Evolutionary conservation across 92 coral and sea anemone species (phyloP).

Genomic region (Umimayanthus kanabou): DNA sequence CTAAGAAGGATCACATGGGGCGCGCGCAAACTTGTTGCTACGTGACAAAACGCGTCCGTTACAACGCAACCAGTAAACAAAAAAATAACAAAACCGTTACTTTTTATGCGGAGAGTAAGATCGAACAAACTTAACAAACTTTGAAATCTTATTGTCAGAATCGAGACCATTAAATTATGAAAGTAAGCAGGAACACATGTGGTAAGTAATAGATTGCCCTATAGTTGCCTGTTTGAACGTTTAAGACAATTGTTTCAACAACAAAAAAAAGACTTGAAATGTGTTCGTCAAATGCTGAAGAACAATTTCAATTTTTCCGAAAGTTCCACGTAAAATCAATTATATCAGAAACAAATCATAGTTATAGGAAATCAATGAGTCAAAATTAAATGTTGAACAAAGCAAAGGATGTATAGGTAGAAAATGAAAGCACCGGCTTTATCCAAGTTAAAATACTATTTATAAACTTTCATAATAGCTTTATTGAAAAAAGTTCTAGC

Average conservation of each 20-base stretch:
- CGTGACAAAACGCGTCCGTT: slow-evolving; percentile 18
- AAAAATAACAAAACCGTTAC: not conserved
- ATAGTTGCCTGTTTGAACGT: not conserved
- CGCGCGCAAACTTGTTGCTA: slow-evolving; percentile 3
- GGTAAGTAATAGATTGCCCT: not conserved
- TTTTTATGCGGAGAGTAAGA: not conserved
- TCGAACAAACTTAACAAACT: not conserved
- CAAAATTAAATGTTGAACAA: not conserved
- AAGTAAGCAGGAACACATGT: not conserved
- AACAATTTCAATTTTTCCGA: not conserved
- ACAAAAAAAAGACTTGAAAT: not conserved
- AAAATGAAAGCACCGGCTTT: not conserved
- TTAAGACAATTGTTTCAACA: not conserved
- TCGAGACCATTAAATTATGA: not conserved
- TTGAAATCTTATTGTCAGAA: not conserved
- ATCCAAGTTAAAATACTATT: not conserved
- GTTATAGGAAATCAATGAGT: not conserved
- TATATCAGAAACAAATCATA: not conserved
- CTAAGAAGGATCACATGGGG: too few relatives aligned
- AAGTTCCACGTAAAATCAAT: too few relatives aligned
- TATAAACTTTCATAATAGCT: too few relatives aligned
- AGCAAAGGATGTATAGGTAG: not conserved
- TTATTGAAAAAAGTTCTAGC: too few relatives aligned
- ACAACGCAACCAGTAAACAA: slow-evolving; percentile 24
- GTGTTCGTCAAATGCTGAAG: slow-evolving; percentile 4